These are phyloP conservation scores for Parnassius mnemosyne DNA, from an alignment of 2,888 invertebrate species.

Conservation along the genomic window DNA sequence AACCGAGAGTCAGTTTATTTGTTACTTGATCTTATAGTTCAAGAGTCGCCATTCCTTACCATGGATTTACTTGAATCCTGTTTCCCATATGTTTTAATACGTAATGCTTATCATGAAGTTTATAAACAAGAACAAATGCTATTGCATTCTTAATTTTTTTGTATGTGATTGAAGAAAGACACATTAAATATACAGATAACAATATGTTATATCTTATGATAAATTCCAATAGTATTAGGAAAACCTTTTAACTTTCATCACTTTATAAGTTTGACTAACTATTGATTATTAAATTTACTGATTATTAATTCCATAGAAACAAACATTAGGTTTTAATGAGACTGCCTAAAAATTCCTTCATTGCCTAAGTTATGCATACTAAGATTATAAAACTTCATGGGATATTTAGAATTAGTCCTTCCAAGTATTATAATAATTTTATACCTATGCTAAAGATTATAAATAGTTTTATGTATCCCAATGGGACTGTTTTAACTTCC, in stretches of 20 bases:
- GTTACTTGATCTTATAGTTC: constrained; percentile 97
- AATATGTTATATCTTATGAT: constrained; percentile 11
- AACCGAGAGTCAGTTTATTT: constrained; percentile 98
- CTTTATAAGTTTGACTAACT: constrained; percentile 5
- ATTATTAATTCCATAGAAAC: constrained; percentile 25
- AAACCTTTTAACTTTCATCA: constrained; percentile 15
- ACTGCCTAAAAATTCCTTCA: constrained; percentile 53
- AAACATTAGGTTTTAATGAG: constrained; percentile 50
- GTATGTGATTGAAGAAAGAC: constrained; percentile 25
- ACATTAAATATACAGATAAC: constrained; percentile 7
- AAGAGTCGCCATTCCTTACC: constrained; percentile 98
- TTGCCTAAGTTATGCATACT: constrained; percentile 30
- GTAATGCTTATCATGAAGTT: constrained; percentile 98
- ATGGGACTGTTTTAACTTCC: constrained; percentile 5
- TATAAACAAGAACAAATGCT: constrained; percentile 92
- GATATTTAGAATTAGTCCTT: constrained; percentile 25
- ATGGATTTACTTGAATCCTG: constrained; percentile 99
- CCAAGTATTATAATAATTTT: constrained; percentile 28
- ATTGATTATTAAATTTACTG: constrained; percentile 14
- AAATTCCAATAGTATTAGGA: constrained; percentile 28
- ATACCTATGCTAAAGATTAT: constrained; percentile 25
- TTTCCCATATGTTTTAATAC: constrained; percentile 98
- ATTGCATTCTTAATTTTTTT: constrained; percentile 60
- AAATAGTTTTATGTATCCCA: constrained; percentile 20
- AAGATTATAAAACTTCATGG: constrained; percentile 25